Evolutionary conservation across 2,797 vertebrate genomes (phyloP).

Genomic region (Adelosebastes latens): DNA sequence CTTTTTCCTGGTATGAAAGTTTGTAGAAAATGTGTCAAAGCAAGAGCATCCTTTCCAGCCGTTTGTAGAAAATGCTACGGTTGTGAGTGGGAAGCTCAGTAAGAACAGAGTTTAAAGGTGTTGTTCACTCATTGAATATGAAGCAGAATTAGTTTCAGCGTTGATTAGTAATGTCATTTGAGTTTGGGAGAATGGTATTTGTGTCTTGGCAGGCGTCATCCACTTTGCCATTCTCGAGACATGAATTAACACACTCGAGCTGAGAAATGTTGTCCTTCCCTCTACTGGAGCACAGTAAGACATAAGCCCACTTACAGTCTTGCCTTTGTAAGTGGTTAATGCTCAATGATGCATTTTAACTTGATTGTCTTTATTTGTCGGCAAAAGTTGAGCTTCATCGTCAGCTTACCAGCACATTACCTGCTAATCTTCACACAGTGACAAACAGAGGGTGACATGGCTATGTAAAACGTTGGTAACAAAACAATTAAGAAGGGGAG

Average conservation of each 20-base stretch:
- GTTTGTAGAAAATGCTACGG: conserved; percentile 2
- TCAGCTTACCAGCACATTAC: not conserved
- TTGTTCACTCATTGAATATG: not conserved
- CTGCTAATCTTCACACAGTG: not conserved
- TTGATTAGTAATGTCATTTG: conserved; percentile 17
- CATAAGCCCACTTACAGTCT: not conserved
- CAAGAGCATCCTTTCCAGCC: conserved; percentile 8
- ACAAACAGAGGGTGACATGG: no score
- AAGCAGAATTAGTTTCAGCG: not conserved
- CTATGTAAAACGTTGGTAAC: not conserved
- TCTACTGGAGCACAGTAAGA: not conserved
- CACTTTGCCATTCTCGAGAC: conserved; percentile 7
- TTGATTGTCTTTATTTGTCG: not conserved
- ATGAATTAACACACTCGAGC: not conserved
- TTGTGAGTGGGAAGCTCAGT: not conserved
- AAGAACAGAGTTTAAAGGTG: not conserved
- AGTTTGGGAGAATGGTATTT: conserved; percentile 11
- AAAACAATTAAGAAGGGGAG: not conserved
- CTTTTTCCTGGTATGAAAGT: conserved; percentile 38
- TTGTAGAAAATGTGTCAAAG: conserved; percentile 21
- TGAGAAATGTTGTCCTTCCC: not conserved
- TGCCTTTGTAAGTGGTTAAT: not conserved
- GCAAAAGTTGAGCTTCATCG: not conserved
- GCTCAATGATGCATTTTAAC: not conserved
- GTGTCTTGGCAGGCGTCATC: not conserved